Evolutionary conservation across 2,113 vertebrate species (phyloP).

Genomic region (Labeo catla): DNA sequence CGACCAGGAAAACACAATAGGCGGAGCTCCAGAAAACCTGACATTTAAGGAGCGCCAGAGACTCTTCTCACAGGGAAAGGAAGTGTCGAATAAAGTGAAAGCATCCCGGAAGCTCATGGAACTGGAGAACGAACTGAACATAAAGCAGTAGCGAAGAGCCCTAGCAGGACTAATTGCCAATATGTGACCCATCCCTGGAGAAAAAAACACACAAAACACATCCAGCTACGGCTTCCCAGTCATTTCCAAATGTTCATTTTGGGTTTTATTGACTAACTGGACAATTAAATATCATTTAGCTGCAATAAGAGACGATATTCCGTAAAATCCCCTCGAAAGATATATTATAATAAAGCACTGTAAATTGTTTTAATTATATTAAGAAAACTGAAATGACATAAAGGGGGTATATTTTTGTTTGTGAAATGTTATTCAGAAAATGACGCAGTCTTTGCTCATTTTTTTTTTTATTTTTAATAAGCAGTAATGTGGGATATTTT

Average conservation of each 20-base stretch:
- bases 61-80: conserved; percentile 97
- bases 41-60: conserved; percentile 97
- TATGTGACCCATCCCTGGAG: conserved; percentile 50
- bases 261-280: conserved; percentile 72
- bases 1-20: conserved; percentile 81
- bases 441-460: conserved; percentile 63
- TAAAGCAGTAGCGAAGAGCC: conserved; percentile 80
- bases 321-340: conserved; percentile 72
- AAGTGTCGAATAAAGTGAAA: conserved; percentile 97
- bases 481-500: conserved; percentile 78
- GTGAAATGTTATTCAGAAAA: conserved; percentile 67
- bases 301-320: conserved; percentile 73
- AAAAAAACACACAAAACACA: conserved; percentile 33
- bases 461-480: conserved; percentile 66
- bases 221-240: conserved; percentile 41
- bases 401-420: conserved; percentile 77
- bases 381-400: conserved; percentile 69
- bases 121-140: conserved; percentile 97
- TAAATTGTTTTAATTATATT: conserved; percentile 81
- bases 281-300: conserved; percentile 77
- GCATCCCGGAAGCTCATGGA: conserved; percentile 96
- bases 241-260: conserved; percentile 65
- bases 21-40: conserved; percentile 88
- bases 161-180: conserved; percentile 60
- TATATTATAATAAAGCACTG: conserved; percentile 83